These are phyloP conservation scores for Amblyopsis hoosieri DNA, from an alignment of 2,797 vertebrate genomes.

Conservation along the genomic window DNA sequence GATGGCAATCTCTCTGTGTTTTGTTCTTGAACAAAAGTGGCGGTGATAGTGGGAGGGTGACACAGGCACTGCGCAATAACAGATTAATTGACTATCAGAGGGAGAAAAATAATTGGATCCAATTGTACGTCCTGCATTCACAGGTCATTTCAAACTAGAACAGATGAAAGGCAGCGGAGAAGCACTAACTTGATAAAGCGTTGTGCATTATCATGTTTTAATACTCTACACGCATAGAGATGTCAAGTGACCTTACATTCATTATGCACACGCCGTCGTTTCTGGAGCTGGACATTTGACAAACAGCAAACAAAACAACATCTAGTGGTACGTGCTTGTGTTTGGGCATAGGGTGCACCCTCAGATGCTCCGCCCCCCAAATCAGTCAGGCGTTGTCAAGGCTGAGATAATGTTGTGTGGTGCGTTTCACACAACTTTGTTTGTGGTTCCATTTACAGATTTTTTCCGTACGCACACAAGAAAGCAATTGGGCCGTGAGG, in stretches of 20 bases:
- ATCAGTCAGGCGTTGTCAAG: too few species aligned
- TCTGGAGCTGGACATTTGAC: conserved; percentile 48
- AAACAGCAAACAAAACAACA: conserved; percentile 49
- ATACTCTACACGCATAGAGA: conserved; percentile 40
- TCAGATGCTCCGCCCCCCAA: too few species aligned
- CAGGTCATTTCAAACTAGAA: conserved; percentile 62
- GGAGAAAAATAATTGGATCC: conserved; percentile 45
- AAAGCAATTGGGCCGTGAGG: too few species aligned
- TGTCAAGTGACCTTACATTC: conserved; percentile 43
- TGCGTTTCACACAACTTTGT: too few species aligned
- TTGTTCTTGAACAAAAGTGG: conserved; percentile 38
- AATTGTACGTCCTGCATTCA: conserved; percentile 41
- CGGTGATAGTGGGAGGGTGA: conserved; percentile 34
- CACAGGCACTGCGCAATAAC: conserved; percentile 37
- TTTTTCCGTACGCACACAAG: too few species aligned
- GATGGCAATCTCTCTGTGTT: conserved; percentile 48
- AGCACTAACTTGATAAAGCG: conserved; percentile 61
- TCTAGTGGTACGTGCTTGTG: too few species aligned
- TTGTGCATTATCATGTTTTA: conserved; percentile 62
- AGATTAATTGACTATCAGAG: conserved; percentile 43
- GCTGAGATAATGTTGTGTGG: too few species aligned
- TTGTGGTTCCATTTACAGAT: too few species aligned
- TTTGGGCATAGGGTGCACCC: too few species aligned
- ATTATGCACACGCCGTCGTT: conserved; percentile 54
- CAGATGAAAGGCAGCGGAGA: conserved; percentile 52